Evolutionary conservation across 2,888 invertebrate species (phyloP).

Genomic region (Aspidiotus rigidus): DNA sequence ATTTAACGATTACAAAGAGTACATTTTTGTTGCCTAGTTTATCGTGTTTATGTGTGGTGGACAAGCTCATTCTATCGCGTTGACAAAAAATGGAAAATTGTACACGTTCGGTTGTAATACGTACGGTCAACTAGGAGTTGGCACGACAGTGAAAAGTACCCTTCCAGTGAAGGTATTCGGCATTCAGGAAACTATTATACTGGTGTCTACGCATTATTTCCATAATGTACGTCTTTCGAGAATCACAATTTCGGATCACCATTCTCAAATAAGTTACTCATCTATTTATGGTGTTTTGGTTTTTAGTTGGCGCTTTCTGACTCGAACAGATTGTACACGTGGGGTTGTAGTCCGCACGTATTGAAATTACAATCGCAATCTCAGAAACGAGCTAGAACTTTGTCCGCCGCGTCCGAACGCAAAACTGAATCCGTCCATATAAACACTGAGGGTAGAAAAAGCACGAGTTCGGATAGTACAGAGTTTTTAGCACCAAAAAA

Average conservation of each 20-base stretch:
- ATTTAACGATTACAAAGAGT: too few relatives aligned
- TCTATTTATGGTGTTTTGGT: slow-evolving; percentile 31
- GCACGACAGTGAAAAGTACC: slow-evolving; percentile 49
- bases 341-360: slow-evolving; percentile 70
- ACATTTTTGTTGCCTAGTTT: slow-evolving; percentile 35
- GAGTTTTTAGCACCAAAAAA: too few relatives aligned
- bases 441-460: too few relatives aligned
- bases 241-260: neutral
- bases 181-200: slow-evolving; percentile 48
- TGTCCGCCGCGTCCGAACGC: neutral
- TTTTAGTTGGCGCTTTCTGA: slow-evolving; percentile 56
- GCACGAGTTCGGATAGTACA: too few relatives aligned
- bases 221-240: slow-evolving; percentile 52
- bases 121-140: slow-evolving; percentile 67
- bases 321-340: slow-evolving; percentile 58
- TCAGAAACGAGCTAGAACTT: slow-evolving; percentile 46
- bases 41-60: slow-evolving; percentile 50
- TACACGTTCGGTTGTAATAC: slow-evolving; percentile 61
- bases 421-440: too few relatives aligned
- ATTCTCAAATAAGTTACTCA: neutral
- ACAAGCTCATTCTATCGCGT: slow-evolving; percentile 61
- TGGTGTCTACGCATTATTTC: slow-evolving; percentile 60
- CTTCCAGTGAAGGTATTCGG: slow-evolving; percentile 51
- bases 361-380: slow-evolving; percentile 58
- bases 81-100: slow-evolving; percentile 60